Evolutionary conservation across 2,888 invertebrate genomes (phyloP), one percentile per base, ranked within the genome.

Genomic region (Cremastinae sp.): DNA sequence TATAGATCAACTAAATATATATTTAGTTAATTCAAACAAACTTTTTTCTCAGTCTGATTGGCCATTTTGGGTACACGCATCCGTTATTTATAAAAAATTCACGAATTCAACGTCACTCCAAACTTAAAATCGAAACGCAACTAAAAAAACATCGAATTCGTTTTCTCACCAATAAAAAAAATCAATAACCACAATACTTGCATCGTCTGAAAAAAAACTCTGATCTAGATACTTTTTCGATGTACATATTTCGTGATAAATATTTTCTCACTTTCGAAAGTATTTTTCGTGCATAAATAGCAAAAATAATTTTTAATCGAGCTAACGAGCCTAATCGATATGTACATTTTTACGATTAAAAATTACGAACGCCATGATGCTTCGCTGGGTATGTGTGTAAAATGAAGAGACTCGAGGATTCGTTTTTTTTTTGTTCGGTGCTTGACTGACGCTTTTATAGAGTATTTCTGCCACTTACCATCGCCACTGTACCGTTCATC

Each of bases 401-500:
- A n/a, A n/a, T n/a, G 20, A 12, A 16, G 12, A 58, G 10, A 9
- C 9, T 2, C 10, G 22, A 66, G 8, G 12, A 7, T 14, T 18
- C 16, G 51, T 65, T 65, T n/a, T 51, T 53, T 65, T 53, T 10
- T 2, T 28, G 20, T 20, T 36, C n/a, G 1, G 10, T 10, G 10
- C 28, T 20, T 20, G 10, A n/a, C n/a, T n/a, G n/a, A n/a, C n/a
- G n/a, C n/a, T n/a, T n/a, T 36, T 34, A 64, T 18, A 1, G 14
- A 28, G 12, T 12, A n/a, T 14, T 54, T 53, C 47, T n/a, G 9
- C 41, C 22, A 81, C 86, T 87, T 66, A 89, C 89, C 89, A 89
- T 86, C 59, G 86, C 83, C 85, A 88, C 84, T 76, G 87, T 85
- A 78, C 89, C 89, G 82, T 89, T 89, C 89, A 89, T 89, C 79